phyloP scores from a whole-genome alignment of 1,140 invertebrate species.

The Pinna nobilis region DNA sequence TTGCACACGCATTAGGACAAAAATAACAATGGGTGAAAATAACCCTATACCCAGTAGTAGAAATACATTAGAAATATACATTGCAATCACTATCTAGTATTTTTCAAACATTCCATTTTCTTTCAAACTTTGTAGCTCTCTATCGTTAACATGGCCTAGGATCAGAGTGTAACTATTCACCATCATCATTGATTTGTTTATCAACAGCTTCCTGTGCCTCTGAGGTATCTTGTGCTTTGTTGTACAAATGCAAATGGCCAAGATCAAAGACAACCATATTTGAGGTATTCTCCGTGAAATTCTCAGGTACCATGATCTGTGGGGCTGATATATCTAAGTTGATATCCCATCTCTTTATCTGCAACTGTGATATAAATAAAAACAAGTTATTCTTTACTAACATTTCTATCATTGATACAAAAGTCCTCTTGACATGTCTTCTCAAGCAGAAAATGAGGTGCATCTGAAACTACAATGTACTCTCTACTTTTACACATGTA shows the following conservation, averaged over 20 bases:
- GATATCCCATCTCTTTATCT: conserved; percentile 88
- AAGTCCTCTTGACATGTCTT: not conserved
- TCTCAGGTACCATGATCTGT: conserved; percentile 89
- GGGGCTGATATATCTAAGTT: conserved; percentile 94
- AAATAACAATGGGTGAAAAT: too few species aligned
- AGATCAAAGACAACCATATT: conserved; percentile 81
- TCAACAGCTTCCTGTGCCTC: conserved; percentile 27
- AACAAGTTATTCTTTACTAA: not conserved
- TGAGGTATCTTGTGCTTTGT: conserved; percentile 35
- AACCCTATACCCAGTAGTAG: too few species aligned
- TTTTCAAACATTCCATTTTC: too few species aligned
- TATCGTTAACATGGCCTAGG: too few species aligned
- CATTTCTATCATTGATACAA: not conserved
- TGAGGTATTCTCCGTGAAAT: conserved; percentile 86
- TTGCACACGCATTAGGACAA: too few species aligned
- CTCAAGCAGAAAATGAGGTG: not conserved
- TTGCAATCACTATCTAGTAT: too few species aligned
- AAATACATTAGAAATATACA: too few species aligned
- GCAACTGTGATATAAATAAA: conserved; percentile 53
- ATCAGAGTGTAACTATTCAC: too few species aligned
- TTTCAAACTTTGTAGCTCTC: too few species aligned
- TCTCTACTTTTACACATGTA: too few species aligned
- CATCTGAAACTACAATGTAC: not conserved
- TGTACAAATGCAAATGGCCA: conserved; percentile 72
- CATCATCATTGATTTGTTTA: too few species aligned